Evolutionary conservation across 2,888 invertebrate genomes (phyloP).

Genomic region (Trissolcus brochymenae): DNA sequence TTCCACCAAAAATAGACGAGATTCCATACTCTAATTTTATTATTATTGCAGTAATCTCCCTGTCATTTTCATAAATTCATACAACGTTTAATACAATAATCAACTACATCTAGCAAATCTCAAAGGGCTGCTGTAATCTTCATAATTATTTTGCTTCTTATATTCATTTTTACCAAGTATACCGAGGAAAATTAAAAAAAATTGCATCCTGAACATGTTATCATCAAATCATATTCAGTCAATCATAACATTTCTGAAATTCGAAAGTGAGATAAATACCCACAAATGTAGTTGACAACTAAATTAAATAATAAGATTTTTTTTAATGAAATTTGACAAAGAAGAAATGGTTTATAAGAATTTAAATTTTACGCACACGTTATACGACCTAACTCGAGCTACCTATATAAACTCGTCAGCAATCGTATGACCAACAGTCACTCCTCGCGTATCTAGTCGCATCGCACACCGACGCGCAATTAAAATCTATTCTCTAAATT

Average conservation of each 20-base stretch:
- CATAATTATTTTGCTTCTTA: background rate
- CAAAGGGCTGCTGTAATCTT: background rate
- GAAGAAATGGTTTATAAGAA: constrained; percentile 15
- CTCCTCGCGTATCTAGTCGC: constrained; percentile 44
- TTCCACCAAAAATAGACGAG: constrained; percentile 13
- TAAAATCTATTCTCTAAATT: constrained; percentile 51
- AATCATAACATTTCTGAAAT: constrained; percentile 19
- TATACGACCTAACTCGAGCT: constrained; percentile 20
- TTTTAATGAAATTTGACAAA: background rate
- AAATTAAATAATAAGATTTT: background rate
- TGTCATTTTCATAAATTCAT: constrained; percentile 1
- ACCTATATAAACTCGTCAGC: constrained; percentile 33
- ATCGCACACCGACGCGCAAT: constrained; percentile 44
- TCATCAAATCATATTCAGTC: constrained; percentile 34
- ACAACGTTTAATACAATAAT: constrained; percentile 23
- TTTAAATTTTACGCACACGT: constrained; percentile 42
- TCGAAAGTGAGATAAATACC: background rate
- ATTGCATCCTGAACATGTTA: background rate
- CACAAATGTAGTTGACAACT: background rate
- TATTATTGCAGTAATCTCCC: background rate
- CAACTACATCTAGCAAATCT: constrained; percentile 18
- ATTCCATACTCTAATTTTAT: constrained; percentile 14
- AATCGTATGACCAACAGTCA: constrained; percentile 48
- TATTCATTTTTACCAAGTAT: too few species aligned
- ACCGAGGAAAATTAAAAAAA: too few species aligned